phyloP scores from a whole-genome alignment of 1,140 invertebrate genomes.

The Camponotus pennsylvanicus region DNA sequence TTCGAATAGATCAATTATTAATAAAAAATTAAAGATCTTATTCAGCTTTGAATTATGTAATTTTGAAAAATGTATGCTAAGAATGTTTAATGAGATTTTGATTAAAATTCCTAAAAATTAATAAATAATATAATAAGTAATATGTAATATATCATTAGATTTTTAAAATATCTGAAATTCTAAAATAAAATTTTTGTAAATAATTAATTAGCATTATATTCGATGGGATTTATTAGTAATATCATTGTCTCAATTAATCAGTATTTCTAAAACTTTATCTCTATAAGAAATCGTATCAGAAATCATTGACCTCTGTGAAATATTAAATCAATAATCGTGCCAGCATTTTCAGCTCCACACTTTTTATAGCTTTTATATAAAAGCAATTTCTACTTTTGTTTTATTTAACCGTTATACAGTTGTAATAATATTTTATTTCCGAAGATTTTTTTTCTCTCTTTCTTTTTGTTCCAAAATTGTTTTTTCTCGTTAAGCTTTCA shows the following conservation, averaged over 20 bases:
- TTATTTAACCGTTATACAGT: background rate
- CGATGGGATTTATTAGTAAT: background rate
- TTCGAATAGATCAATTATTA: background rate
- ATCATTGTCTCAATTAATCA: background rate
- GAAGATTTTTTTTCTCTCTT: background rate
- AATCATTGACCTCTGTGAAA: slow-evolving; percentile 8
- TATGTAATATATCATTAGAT: too few relatives aligned
- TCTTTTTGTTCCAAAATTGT: background rate
- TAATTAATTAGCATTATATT: background rate
- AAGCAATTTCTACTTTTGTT: background rate
- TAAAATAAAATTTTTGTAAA: background rate
- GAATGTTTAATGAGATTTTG: background rate
- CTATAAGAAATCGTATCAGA: slow-evolving; percentile 24
- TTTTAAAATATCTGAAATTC: background rate
- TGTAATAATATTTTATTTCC: background rate
- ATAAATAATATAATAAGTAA: background rate
- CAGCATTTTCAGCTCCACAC: background rate
- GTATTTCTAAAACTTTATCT: background rate
- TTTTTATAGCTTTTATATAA: background rate
- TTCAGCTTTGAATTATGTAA: background rate
- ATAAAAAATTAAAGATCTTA: background rate
- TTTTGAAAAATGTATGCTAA: background rate
- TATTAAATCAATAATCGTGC: background rate
- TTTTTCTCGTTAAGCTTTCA: background rate
- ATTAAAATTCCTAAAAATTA: background rate